Conservation (phyloP, 2,797 vertebrate genomes). For the Diglossa cyanea region DNA sequence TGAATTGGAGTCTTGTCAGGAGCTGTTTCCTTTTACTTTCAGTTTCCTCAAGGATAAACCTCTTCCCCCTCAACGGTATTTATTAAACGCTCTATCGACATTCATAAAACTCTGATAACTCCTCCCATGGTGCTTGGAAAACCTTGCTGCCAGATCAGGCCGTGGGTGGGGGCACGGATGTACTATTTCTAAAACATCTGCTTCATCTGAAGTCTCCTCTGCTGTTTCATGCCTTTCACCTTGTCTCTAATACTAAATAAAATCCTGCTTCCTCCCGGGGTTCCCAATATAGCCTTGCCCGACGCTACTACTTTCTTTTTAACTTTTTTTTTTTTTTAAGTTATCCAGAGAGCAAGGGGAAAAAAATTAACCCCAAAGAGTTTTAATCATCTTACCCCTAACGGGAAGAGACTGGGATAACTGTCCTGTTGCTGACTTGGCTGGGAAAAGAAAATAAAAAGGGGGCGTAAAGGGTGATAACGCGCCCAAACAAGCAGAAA, state of each 20-base stretch:
- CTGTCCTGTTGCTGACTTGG: not conserved
- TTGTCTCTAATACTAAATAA: not conserved
- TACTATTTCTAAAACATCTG: not conserved
- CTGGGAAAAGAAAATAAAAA: not conserved
- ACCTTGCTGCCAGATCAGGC: not conserved
- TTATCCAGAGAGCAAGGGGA: not conserved
- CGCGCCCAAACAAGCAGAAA: rapidly evolving
- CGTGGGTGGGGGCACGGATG: not conserved
- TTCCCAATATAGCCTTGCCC: not conserved
- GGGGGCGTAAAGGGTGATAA: rapidly evolving
- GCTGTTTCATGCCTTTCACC: not conserved
- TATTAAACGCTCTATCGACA: not conserved
- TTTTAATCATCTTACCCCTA: not conserved
- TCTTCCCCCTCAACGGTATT: not conserved
- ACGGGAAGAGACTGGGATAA: not conserved
- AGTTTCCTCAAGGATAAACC: not conserved
- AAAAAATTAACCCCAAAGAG: not conserved
- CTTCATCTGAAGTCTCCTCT: not conserved
- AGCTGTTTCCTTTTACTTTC: slow-evolving; percentile 35
- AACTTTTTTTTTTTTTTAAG: not conserved
- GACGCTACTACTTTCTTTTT: rapidly evolving
- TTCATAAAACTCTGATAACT: slow-evolving; percentile 14
- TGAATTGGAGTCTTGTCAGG: not conserved
- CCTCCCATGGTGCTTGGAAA: slow-evolving; percentile 3
- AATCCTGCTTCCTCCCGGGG: not conserved